These are phyloP conservation scores for Phyllopteryx taeniolatus DNA, from an alignment of 2,113 vertebrate species.

Conservation along the genomic window DNA sequence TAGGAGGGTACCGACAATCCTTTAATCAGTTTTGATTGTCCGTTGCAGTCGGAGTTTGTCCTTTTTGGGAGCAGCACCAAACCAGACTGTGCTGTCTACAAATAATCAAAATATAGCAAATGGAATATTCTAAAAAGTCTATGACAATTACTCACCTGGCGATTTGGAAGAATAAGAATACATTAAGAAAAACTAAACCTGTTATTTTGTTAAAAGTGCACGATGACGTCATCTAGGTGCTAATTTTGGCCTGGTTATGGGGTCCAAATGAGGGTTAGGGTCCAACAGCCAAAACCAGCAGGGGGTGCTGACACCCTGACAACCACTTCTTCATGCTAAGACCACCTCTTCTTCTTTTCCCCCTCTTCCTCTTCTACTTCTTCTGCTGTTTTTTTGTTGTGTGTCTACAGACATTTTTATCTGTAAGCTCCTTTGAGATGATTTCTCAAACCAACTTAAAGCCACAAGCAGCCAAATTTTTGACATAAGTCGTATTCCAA, in stretches of 20 bases:
- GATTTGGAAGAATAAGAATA: background rate
- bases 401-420: background rate
- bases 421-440: background rate
- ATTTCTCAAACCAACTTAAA: background rate
- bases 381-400: slow-evolving; percentile 11
- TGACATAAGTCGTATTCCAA: background rate
- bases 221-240: background rate
- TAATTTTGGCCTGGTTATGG: background rate
- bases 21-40: too few relatives aligned
- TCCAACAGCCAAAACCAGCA: slow-evolving; percentile 78
- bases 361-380: background rate
- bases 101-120: too few relatives aligned
- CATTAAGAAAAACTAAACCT: background rate
- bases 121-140: background rate
- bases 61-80: too few relatives aligned
- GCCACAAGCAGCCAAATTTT: background rate
- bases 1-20: too few relatives aligned
- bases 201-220: background rate
- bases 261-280: slow-evolving; percentile 38
- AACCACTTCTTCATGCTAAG: slow-evolving; percentile 56
- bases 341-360: background rate
- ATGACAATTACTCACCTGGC: background rate
- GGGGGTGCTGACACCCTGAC: slow-evolving; percentile 90
- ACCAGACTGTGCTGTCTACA: too few relatives aligned
- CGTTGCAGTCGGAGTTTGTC: too few relatives aligned